Evolutionary conservation across 2,113 vertebrate species (phyloP).

Genomic region (Eptesicus fuscus): DNA sequence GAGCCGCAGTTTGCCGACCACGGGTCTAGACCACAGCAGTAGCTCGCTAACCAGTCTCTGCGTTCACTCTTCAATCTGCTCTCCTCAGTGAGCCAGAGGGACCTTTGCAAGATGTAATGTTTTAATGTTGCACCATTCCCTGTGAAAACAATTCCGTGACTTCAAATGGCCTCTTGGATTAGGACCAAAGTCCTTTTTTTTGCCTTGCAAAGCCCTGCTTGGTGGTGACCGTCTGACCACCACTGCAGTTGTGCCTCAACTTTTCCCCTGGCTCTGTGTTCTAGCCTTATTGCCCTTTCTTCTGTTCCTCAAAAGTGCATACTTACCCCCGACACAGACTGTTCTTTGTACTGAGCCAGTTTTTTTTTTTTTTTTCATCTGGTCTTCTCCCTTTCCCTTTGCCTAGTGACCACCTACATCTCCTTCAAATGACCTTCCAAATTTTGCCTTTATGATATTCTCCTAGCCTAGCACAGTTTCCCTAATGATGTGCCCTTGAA

Average conservation of each 20-base stretch:
- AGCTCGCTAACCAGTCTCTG: not conserved
- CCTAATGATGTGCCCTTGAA: not conserved
- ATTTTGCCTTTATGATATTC: not conserved
- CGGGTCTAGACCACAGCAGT: not conserved
- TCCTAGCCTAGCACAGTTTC: not conserved
- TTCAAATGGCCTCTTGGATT: not conserved
- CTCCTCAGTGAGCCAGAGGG: not conserved
- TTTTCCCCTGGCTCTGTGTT: not conserved
- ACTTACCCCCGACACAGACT: not conserved
- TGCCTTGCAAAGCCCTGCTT: not conserved
- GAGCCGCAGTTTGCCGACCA: too few species aligned
- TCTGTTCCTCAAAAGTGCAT: not conserved
- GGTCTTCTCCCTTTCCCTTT: not conserved
- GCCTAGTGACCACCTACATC: not conserved
- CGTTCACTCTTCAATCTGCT: not conserved
- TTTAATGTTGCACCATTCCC: not conserved
- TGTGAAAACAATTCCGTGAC: not conserved
- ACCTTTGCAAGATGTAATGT: not conserved
- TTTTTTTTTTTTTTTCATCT: not conserved
- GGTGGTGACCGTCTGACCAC: not conserved
- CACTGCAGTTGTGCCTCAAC: not conserved
- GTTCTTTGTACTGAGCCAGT: not conserved
- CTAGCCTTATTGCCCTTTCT: not conserved
- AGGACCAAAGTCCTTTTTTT: not conserved
- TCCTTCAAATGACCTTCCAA: not conserved